Evolutionary conservation across 2,113 vertebrate genomes (phyloP).

Genomic region (Apodemus sylvaticus): DNA sequence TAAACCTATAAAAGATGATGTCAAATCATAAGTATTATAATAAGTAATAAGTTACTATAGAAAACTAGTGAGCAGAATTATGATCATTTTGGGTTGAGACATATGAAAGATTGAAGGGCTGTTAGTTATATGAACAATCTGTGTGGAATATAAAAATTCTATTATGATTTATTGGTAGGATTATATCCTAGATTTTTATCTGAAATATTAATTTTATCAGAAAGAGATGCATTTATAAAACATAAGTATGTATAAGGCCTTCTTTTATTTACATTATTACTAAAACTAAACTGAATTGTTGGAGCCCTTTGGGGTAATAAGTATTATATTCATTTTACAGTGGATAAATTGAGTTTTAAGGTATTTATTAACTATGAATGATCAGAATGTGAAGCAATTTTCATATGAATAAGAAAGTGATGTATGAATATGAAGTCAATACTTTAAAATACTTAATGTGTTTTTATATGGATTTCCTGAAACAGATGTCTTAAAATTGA

Average conservation of each 20-base stretch:
- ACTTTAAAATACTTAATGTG: background rate
- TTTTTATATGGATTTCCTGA: background rate
- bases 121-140: background rate
- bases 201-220: background rate
- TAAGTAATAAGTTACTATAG: background rate
- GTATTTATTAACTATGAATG: background rate
- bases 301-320: background rate
- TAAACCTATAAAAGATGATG: too few relatives aligned
- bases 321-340: background rate
- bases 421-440: too few relatives aligned
- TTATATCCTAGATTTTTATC: background rate
- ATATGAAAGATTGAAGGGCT: background rate
- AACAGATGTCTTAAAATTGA: background rate
- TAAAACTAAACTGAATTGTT: background rate
- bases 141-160: background rate
- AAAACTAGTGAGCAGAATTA: background rate
- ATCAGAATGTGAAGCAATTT: background rate
- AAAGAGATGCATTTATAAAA: background rate
- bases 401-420: background rate
- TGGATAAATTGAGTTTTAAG: background rate
- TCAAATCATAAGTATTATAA: background rate
- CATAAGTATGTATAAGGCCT: background rate
- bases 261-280: background rate
- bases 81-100: background rate
- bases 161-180: background rate